Conservation (phyloP, 2,113 vertebrate genomes). For the Forbesichthys agassizii region DNA sequence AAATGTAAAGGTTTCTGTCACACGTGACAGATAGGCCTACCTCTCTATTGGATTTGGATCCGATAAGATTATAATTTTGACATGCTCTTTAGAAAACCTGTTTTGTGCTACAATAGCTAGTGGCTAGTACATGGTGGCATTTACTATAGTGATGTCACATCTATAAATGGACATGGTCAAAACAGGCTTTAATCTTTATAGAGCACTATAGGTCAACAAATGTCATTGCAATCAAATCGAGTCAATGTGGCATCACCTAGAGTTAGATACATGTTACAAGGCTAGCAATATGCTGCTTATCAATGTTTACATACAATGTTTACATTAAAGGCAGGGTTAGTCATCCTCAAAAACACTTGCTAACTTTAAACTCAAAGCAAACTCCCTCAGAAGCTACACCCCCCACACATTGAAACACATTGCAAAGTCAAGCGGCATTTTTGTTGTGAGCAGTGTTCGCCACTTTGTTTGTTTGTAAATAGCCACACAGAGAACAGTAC, state of each 20-base stretch:
- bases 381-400: no score
- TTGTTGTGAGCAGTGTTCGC: no score
- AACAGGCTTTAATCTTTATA: neutral
- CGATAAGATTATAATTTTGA: neutral
- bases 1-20: neutral
- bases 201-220: no score
- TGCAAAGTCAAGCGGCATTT: no score
- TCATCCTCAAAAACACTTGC: no score
- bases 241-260: neutral
- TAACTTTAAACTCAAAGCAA: no score
- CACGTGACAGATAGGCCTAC: neutral
- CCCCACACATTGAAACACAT: no score
- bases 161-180: neutral
- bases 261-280: conserved; percentile 51
- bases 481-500: no score
- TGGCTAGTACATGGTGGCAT: neutral
- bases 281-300: conserved; percentile 35
- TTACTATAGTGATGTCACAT: neutral
- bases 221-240: no score
- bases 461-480: no score
- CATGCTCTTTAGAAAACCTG: neutral
- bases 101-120: no score
- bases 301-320: conserved; percentile 6
- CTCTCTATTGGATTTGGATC: no score
- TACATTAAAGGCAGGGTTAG: neutral